These are phyloP conservation scores for Lasioglossum morio DNA, from an alignment of 2,888 invertebrate genomes.

Conservation along the genomic window DNA sequence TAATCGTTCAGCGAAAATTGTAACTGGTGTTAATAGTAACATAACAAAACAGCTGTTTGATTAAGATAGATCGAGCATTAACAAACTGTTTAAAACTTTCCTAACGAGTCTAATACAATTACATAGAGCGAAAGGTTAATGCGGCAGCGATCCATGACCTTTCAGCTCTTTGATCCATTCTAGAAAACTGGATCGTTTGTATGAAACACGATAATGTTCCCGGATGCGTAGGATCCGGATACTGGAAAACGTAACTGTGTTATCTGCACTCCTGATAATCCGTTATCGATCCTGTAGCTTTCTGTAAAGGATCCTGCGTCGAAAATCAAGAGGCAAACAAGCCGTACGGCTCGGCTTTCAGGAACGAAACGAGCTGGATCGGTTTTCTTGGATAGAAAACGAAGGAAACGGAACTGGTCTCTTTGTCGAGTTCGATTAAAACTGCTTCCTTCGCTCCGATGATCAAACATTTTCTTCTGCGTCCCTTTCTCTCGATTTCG, in stretches of 20 bases:
- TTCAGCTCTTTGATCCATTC: background rate
- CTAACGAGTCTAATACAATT: background rate
- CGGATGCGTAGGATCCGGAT: background rate
- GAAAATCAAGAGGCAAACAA: conserved; percentile 33
- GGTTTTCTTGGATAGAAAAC: background rate
- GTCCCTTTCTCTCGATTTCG: background rate
- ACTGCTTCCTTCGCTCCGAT: background rate
- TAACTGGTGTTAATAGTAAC: too few relatives aligned
- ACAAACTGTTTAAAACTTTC: background rate
- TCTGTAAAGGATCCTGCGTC: conserved; percentile 8
- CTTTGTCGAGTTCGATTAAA: background rate
- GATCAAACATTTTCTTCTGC: background rate
- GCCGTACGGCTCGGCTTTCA: conserved; percentile 7
- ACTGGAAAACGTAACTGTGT: background rate
- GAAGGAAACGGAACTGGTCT: background rate
- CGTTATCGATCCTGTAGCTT: conserved; percentile 46
- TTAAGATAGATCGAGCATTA: background rate
- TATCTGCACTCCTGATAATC: conserved; percentile 21
- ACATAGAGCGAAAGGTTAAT: background rate
- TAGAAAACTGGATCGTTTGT: background rate
- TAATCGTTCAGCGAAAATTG: too few relatives aligned
- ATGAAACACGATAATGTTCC: background rate
- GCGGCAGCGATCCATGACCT: background rate
- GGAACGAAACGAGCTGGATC: background rate
- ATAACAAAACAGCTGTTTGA: too few relatives aligned